These are phyloP conservation scores for Anarhynchus alexandrinus DNA, from an alignment of 2,113 vertebrate species.

Conservation along the genomic window DNA sequence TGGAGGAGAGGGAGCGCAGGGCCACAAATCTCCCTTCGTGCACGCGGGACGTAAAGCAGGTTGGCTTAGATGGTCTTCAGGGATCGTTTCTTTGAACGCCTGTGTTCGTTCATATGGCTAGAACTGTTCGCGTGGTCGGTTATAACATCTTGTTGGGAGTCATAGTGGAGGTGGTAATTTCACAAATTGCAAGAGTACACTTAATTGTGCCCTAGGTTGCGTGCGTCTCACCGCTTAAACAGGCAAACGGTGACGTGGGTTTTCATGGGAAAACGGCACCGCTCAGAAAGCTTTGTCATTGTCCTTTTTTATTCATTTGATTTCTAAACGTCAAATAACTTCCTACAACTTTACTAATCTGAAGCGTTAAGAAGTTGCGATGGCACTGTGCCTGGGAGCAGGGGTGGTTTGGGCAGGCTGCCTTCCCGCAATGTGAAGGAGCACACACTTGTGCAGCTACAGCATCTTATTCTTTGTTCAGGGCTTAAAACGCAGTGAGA, in stretches of 20 bases:
- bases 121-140: neutral
- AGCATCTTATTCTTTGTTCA: neutral
- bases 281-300: neutral
- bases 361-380: neutral
- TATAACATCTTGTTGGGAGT: neutral
- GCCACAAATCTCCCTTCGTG: neutral
- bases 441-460: neutral
- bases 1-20: neutral
- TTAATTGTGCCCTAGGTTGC: neutral
- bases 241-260: neutral
- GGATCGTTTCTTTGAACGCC: neutral
- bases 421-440: neutral
- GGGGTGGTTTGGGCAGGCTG: neutral
- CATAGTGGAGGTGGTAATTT: neutral
- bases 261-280: neutral
- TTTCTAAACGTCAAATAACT: neutral
- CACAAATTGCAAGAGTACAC: neutral
- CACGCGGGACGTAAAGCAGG: neutral
- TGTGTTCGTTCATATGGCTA: neutral
- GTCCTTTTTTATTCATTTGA: neutral
- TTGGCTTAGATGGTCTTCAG: neutral
- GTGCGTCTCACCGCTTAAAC: neutral
- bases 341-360: neutral
- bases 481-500: neutral
- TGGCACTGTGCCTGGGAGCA: neutral